phyloP scores from a whole-genome alignment of 2,113 vertebrate species.

The Psophia crepitans region DNA sequence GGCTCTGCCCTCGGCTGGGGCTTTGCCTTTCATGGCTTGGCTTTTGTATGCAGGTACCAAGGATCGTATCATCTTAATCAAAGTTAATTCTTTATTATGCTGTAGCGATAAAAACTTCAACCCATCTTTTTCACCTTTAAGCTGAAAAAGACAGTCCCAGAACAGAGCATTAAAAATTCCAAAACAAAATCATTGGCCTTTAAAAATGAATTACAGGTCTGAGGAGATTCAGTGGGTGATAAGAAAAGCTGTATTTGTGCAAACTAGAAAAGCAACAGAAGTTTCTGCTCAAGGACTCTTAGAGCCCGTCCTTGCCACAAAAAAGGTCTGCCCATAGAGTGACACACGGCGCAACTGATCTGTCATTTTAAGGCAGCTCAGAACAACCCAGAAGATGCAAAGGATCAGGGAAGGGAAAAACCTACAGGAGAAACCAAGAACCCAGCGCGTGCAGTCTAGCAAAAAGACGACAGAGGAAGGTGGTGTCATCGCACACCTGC shows the following conservation, averaged over 20 bases:
- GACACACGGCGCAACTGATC: background rate
- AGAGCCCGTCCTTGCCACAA: background rate
- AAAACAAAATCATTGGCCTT: background rate
- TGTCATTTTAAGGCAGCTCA: background rate
- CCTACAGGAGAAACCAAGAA: background rate
- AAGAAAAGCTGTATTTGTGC: background rate
- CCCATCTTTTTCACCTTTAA: background rate
- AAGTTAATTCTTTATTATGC: background rate
- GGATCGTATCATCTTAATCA: background rate
- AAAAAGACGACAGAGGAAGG: background rate
- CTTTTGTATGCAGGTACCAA: background rate
- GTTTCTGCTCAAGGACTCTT: background rate
- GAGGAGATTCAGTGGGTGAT: background rate
- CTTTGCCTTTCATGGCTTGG: background rate
- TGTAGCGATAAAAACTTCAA: background rate
- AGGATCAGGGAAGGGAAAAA: background rate
- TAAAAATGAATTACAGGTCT: background rate
- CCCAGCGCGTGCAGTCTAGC: background rate
- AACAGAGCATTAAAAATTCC: background rate
- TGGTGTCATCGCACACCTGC: fast-evolving
- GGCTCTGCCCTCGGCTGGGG: background rate
- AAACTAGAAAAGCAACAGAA: background rate
- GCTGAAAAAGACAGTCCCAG: background rate
- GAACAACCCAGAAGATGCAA: background rate
- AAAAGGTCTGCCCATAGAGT: background rate